phyloP scores from a whole-genome alignment of 2,888 invertebrate species.

The Ceriagrion tenellum region DNA sequence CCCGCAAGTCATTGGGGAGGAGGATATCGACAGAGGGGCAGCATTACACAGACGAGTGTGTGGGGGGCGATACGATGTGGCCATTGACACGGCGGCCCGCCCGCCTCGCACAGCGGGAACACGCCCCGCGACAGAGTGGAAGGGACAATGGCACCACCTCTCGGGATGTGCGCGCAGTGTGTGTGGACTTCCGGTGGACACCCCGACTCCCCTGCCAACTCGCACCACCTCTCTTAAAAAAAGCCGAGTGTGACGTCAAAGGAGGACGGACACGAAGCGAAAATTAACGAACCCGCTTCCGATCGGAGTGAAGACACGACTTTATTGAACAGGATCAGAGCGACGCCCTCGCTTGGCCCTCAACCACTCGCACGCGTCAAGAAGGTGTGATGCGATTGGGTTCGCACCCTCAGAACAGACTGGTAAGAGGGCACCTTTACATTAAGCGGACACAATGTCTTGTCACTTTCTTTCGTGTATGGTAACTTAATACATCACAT shows the following conservation, averaged over 20 bases:
- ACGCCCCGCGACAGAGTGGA: neutral
- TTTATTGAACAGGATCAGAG: neutral
- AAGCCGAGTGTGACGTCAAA: constrained; percentile 1
- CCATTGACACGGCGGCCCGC: constrained; percentile 29
- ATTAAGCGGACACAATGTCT: too few relatives aligned
- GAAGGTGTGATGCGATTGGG: too few relatives aligned
- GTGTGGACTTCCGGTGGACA: constrained; percentile 19
- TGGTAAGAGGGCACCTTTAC: too few relatives aligned
- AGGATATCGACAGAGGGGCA: neutral
- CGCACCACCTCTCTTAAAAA: neutral
- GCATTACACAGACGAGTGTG: neutral
- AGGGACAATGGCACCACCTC: neutral
- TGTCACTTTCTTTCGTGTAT: too few relatives aligned
- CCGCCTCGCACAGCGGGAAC: neutral
- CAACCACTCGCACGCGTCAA: too few relatives aligned
- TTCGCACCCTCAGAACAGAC: too few relatives aligned
- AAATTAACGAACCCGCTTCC: constrained; percentile 42
- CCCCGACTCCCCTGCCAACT: neutral
- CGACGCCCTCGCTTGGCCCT: neutral
- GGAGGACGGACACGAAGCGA: constrained; percentile 31
- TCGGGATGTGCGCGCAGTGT: neutral
- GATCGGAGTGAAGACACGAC: neutral
- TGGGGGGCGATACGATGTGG: neutral
- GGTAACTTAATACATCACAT: too few relatives aligned
- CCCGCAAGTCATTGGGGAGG: neutral